Base-by-base conservation (phyloP, 1,140 invertebrate genomes). In the Drosophila prosaltans region DNA sequence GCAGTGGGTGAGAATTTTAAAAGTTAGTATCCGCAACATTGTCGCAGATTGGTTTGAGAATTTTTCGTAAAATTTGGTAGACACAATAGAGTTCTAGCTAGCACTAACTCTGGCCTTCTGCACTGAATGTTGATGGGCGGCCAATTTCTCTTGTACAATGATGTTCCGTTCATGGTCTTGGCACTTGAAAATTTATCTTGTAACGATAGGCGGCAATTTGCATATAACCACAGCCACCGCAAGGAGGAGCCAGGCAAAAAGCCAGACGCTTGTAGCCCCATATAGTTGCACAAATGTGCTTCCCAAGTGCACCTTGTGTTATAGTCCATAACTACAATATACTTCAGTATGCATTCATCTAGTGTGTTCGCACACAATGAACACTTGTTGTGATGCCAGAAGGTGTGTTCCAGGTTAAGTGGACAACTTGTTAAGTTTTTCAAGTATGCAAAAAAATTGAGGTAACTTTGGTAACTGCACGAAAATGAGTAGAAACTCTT, bases 1-100 rank as follows among this genome's bases (percentile, higher is more conserved):
- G 55, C 61, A 55, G 73, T 39, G 9, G n/a, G 0, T 10, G 54
- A 36, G 48, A 68, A 76, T 85, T 81, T 57, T 61, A 67, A 78
- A 86, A 79, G 75, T 79, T 76, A 66, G 61, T 26, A 51, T 36
- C 75, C 82, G 45, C 79, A 81, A 80, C 72, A 73, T 77, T 88
- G 79, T 77, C 67, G 55, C 60, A 68, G 71, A 66, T 79, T 68
- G 70, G 63, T 59, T 30, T 51, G 45, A 30, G 36, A 60, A 24
- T 65, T 40, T 40, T 66, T 16, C 16, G 66, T 59, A 63, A 62
- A 58, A 59, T 70, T 70, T 65, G 72, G 72, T 43, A 58, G 32
- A 45, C 40, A 67, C 62, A 63, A 41, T 54, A 36, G 43, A 36
- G 39, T 41, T 43, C 40, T 24, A 8, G 6, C 43, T 11, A 32